Evolutionary conservation across 92 coral and sea anemone genomes (phyloP).

Genomic region (Epizoanthus rinbou): DNA sequence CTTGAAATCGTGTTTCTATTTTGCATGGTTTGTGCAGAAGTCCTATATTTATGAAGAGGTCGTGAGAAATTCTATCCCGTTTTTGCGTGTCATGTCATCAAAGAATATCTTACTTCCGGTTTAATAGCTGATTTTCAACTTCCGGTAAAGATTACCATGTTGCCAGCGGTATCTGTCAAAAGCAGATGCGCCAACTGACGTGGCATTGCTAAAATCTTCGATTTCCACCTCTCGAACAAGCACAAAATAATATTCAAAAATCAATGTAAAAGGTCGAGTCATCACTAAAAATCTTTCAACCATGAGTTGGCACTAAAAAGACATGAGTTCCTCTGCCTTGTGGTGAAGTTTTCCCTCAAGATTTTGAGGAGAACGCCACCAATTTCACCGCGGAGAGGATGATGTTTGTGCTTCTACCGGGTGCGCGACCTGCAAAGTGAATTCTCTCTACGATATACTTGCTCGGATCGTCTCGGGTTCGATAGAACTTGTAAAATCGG

Average conservation of each 20-base stretch:
- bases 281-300: not conserved
- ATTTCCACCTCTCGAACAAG: not conserved
- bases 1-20: not conserved
- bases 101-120: not conserved
- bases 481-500: not conserved
- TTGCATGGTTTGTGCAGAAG: too few relatives aligned
- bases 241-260: not conserved
- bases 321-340: not conserved
- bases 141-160: not conserved
- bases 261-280: not conserved
- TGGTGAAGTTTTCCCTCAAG: not conserved
- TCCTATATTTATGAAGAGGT: not conserved
- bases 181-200: conserved; percentile 14
- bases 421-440: conserved; percentile 1
- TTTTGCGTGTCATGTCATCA: conserved; percentile 4
- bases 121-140: not conserved
- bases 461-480: not conserved
- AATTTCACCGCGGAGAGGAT: not conserved
- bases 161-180: not conserved
- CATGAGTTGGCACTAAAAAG: not conserved
- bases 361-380: not conserved
- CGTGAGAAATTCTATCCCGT: conserved; percentile 2
- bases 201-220: not conserved
- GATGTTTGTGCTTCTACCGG: not conserved
- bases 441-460: conserved; percentile 6